A percentile compares a stretch with the other conserved stretches of the same genome.
These are phyloP conservation scores for Candoia aspera DNA, from an alignment of 2,113 vertebrate species.

Conservation along the genomic window DNA sequence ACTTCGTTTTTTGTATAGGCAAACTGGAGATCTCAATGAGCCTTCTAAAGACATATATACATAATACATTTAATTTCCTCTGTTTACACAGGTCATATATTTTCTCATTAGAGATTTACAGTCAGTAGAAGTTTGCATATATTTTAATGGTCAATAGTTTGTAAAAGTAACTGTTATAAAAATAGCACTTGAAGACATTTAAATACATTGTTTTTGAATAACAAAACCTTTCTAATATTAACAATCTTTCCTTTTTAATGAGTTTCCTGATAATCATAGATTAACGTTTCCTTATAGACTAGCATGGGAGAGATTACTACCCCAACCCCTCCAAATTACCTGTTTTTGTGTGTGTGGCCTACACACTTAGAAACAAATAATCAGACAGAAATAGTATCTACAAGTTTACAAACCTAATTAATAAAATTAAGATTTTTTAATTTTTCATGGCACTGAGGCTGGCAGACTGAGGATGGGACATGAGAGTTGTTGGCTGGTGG, in stretches of 20 bases:
- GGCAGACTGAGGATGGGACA: too few species aligned
- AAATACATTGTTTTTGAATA: neutral
- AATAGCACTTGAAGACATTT: neutral
- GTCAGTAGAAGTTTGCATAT: neutral
- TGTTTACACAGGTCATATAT: constrained; percentile 16
- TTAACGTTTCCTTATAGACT: neutral
- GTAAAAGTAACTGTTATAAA: neutral
- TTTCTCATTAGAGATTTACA: constrained; percentile 9
- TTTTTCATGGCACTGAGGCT: too few species aligned
- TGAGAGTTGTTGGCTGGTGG: too few species aligned
- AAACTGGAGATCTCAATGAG: neutral
- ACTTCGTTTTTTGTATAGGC: neutral
- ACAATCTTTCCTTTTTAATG: neutral
- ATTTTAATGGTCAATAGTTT: fast-evolving
- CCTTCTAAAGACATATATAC: constrained; percentile 28
- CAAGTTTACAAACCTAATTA: too few species aligned
- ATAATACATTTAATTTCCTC: neutral
- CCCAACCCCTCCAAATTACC: too few species aligned
- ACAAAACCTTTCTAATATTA: neutral
- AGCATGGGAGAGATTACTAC: too few species aligned
- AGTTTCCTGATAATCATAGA: neutral
- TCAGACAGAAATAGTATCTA: too few species aligned
- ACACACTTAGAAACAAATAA: too few species aligned
- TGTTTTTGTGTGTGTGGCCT: too few species aligned
- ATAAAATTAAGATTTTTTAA: too few species aligned